Conservation (phyloP, 2,797 vertebrate genomes). For the Cryptoblepharus egeriae region DNA sequence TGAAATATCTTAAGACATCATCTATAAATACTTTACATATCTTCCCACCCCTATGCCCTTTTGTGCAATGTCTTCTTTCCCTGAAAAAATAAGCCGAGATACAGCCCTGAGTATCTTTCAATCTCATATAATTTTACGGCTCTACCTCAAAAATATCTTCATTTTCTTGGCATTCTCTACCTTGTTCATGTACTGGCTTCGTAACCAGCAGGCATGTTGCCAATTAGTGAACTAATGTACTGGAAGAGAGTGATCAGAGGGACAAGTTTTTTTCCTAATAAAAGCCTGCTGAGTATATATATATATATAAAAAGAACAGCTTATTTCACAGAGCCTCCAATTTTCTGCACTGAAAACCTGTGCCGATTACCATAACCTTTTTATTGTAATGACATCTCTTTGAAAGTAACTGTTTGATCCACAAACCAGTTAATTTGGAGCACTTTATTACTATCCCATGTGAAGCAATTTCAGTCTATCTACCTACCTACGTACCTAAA, state of each 20-base stretch:
- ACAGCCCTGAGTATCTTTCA: not conserved
- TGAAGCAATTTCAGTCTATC: not conserved
- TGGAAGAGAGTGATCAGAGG: not conserved
- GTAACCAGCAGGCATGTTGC: not conserved
- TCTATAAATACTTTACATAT: not conserved
- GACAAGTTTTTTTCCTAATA: not conserved
- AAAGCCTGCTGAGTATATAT: slow-evolving; percentile 1
- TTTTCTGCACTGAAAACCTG: slow-evolving; percentile 1
- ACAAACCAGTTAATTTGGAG: not conserved
- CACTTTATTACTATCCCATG: not conserved
- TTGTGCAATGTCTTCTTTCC: not conserved
- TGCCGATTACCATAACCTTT: slow-evolving; percentile 5
- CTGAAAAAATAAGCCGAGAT: not conserved
- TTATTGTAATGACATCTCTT: not conserved
- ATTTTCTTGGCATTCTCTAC: not conserved
- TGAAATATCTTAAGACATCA: not conserved
- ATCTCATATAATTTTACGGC: slow-evolving; percentile 1
- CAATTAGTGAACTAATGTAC: slow-evolving; percentile 18
- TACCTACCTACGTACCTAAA: too few species aligned
- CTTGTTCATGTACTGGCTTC: not conserved
- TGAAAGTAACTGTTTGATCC: not conserved
- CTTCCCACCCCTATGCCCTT: not conserved
- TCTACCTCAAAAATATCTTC: not conserved
- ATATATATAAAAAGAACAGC: slow-evolving; percentile 32
- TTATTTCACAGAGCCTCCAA: not conserved